Evolutionary conservation across 1,140 invertebrate species (phyloP).

Genomic region (Drosophila kanapiae): DNA sequence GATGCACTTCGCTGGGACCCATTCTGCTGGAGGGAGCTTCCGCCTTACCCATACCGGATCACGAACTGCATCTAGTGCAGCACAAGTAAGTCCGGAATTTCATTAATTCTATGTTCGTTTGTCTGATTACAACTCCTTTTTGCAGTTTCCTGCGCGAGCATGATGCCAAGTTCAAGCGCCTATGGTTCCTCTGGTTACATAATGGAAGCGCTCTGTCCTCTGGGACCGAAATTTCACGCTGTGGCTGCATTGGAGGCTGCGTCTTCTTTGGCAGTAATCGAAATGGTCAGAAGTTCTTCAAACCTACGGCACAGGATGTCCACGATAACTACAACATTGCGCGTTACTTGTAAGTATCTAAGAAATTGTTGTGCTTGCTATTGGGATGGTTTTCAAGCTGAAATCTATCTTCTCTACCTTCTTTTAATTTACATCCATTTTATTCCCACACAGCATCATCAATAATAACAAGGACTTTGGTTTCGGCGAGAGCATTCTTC

Average conservation of each 20-base stretch:
- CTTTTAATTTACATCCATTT: background rate
- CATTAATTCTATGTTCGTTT: background rate
- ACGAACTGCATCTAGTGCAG: constrained; percentile 91
- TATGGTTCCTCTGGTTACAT: constrained; percentile 97
- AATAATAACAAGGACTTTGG: constrained; percentile 88
- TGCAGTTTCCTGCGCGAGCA: constrained; percentile 93
- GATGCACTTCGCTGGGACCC: constrained; percentile 95
- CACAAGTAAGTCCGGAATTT: constrained; percentile 87
- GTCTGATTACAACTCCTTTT: background rate
- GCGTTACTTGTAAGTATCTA: constrained; percentile 87
- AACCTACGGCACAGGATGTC: constrained; percentile 92
- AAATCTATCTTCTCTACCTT: background rate
- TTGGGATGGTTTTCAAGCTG: background rate
- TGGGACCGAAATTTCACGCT: constrained; percentile 87
- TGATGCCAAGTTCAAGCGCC: constrained; percentile 93
- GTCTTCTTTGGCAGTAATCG: constrained; percentile 96
- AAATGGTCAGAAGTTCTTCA: constrained; percentile 95
- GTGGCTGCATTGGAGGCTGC: constrained; percentile 98
- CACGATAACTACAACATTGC: constrained; percentile 94
- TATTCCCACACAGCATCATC: constrained; percentile 63
- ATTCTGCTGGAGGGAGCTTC: constrained; percentile 97
- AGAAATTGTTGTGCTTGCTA: background rate
- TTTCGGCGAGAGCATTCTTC: constrained; percentile 97
- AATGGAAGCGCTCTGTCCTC: constrained; percentile 86
- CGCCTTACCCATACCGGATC: constrained; percentile 90